Evolutionary conservation across 1,140 invertebrate genomes (phyloP).

Genomic region (Leptonema lineaticorne): DNA sequence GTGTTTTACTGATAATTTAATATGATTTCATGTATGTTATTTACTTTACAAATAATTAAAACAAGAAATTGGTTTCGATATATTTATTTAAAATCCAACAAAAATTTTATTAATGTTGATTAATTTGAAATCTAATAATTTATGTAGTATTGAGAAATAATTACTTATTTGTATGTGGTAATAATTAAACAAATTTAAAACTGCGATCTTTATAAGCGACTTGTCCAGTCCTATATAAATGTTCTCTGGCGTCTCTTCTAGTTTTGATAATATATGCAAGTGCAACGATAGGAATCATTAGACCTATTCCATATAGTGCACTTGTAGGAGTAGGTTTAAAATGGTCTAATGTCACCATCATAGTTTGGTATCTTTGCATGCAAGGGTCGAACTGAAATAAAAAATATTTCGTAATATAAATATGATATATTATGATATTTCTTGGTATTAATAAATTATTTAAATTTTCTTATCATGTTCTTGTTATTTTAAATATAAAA

Average conservation of each 20-base stretch:
- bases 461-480: too few relatives aligned
- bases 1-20: not conserved
- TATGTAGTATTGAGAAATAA: too few relatives aligned
- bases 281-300: conserved; percentile 60
- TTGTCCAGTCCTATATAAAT: conserved; percentile 64
- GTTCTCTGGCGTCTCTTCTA: conserved; percentile 58
- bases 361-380: conserved; percentile 68
- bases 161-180: too few relatives aligned
- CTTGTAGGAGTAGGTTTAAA: conserved; percentile 68
- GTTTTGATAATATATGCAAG: conserved; percentile 58
- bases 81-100: not conserved
- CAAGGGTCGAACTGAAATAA: conserved; percentile 73
- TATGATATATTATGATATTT: too few relatives aligned
- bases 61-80: not conserved
- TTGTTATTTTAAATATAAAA: too few relatives aligned
- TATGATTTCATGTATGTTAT: not conserved
- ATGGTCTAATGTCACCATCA: conserved; percentile 65
- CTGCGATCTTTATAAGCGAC: conserved; percentile 69
- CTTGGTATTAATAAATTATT: too few relatives aligned
- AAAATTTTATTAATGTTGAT: too few relatives aligned
- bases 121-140: too few relatives aligned
- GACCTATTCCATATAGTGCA: conserved; percentile 53
- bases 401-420: conserved; percentile 36
- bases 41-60: not conserved
- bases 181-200: conserved; percentile 62